Conservation (phyloP, 2,888 invertebrate species). For the Lepidocyrtoides sp. region DNA sequence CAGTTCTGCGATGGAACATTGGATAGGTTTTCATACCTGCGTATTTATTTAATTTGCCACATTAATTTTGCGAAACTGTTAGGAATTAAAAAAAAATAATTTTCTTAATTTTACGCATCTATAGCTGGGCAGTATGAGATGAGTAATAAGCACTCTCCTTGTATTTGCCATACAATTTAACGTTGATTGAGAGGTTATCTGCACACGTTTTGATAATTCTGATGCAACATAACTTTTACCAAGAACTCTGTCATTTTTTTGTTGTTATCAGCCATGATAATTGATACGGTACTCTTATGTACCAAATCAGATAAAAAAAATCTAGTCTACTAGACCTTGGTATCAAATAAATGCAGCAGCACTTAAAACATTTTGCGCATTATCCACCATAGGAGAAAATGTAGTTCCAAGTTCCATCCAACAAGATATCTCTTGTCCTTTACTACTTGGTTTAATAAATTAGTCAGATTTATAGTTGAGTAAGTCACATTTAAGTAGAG, state of each 20-base stretch:
- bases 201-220: neutral
- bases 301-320: neutral
- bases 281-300: neutral
- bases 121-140: neutral
- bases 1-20: too few relatives aligned
- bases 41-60: too few relatives aligned
- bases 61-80: too few relatives aligned
- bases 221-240: neutral
- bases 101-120: neutral
- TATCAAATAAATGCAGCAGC: neutral
- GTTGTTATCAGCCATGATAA: slow-evolving; percentile 1
- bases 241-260: neutral
- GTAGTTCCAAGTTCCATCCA: neutral
- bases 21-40: too few relatives aligned
- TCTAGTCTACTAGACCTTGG: neutral
- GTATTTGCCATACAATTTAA: neutral
- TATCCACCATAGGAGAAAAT: too few relatives aligned
- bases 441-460: neutral
- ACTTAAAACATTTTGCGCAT: neutral
- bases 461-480: neutral
- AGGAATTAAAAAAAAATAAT: too few relatives aligned
- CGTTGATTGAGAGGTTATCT: slow-evolving; percentile 11
- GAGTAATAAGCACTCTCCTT: neutral
- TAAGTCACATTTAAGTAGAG: neutral
- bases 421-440: neutral